A percentile compares a stretch with the other conserved stretches of the same genome.
Evolutionary conservation across 2,113 vertebrate genomes (phyloP).

Genomic region (Pandion haliaetus): DNA sequence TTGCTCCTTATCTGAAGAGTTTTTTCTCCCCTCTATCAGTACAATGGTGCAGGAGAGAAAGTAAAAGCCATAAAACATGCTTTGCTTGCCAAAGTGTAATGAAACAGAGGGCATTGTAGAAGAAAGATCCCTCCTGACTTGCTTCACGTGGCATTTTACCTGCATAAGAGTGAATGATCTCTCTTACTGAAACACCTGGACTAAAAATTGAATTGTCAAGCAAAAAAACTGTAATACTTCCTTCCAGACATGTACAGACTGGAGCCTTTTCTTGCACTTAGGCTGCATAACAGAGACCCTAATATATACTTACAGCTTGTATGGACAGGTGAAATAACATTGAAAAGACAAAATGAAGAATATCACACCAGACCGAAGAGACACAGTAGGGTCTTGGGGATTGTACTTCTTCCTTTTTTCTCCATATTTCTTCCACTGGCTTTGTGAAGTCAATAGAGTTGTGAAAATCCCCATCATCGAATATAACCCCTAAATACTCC

Average conservation of each 20-base stretch:
- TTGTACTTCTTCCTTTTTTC: not conserved
- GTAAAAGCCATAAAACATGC: constrained; percentile 8
- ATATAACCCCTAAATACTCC: not conserved
- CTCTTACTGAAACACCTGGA: not conserved
- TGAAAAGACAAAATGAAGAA: not conserved
- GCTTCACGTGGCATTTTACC: not conserved
- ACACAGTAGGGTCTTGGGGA: accelerated
- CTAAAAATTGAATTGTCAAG: not conserved
- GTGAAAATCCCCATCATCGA: not conserved
- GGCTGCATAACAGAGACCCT: not conserved
- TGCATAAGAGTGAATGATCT: not conserved
- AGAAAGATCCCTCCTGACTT: not conserved
- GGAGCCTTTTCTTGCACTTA: not conserved
- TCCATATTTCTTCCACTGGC: not conserved
- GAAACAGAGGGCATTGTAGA: not conserved
- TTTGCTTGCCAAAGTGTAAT: not conserved
- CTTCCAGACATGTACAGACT: not conserved
- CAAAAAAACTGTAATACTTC: not conserved
- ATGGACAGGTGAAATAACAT: not conserved
- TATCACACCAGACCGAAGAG: not conserved
- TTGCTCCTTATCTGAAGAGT: not conserved
- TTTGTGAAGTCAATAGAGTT: not conserved
- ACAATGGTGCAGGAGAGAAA: not conserved
- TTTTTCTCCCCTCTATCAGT: not conserved
- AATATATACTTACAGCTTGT: not conserved